These are phyloP conservation scores for Tyrophagus putrescentiae DNA, from an alignment of 1,140 invertebrate species.

Conservation along the genomic window DNA sequence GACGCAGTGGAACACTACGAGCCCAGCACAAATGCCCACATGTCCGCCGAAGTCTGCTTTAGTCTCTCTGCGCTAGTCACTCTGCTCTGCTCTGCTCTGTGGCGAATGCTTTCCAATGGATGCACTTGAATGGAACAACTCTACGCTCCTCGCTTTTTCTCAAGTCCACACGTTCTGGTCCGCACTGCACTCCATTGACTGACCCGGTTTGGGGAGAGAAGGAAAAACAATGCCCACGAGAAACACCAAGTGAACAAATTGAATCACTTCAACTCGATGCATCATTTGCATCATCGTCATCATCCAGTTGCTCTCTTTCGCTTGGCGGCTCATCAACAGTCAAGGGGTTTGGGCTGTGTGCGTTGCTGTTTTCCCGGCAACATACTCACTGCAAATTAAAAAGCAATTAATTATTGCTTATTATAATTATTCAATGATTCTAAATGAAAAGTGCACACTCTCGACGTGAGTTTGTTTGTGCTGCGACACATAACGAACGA, in stretches of 20 bases:
- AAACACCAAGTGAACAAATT: conserved; percentile 1
- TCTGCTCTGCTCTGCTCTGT: too few species aligned
- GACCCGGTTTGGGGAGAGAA: not conserved
- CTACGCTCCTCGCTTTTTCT: not conserved
- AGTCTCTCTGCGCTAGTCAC: too few species aligned
- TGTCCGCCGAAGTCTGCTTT: too few species aligned
- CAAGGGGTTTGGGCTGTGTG: too few species aligned
- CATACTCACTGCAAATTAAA: conserved; percentile 13
- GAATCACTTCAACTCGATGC: not conserved
- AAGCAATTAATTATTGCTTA: conserved; percentile 5
- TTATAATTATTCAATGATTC: not conserved
- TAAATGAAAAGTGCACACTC: not conserved
- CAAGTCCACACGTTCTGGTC: not conserved
- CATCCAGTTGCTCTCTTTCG: too few species aligned
- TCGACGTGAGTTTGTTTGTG: not conserved
- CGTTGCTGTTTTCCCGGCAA: too few species aligned
- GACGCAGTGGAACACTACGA: not conserved
- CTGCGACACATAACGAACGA: not conserved
- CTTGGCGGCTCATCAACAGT: too few species aligned
- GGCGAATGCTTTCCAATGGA: not conserved
- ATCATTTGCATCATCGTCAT: not conserved
- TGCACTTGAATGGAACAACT: conserved; percentile 14
- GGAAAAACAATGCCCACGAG: not conserved
- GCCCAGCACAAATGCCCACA: not conserved
- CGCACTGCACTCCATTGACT: not conserved